Base-by-base conservation (phyloP, 2,888 invertebrate genomes). In the Cheilosia grossa region DNA sequence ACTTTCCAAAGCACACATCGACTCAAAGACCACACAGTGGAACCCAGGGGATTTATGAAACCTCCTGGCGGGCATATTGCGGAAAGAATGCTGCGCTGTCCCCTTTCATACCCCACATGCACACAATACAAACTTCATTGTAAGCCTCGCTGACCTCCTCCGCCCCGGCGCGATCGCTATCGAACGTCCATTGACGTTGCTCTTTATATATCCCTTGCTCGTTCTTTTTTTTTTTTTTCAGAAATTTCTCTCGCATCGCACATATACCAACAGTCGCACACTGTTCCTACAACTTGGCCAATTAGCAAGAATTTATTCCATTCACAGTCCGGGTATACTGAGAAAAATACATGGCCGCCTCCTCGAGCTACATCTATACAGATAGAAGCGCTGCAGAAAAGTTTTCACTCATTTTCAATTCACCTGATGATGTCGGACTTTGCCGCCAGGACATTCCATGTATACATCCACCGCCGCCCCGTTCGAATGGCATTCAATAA, bases 241-340 rank as follows among this genome's bases (percentile, higher is more conserved):
- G 73, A 37, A 81, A 66, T 75, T 75, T 66, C 75, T 13, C n/a
- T 19, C 30, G 30, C 4, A 47, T 66, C 10, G 37, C 37, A 37
- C 44, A 75, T 58, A 64, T 56, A 70, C 67, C 80, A 75, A 75
- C 42, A 47, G 51, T 67, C 75, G 30, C 30, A 80, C 75, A 21
- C 21, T 17, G 21, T n/a, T 13, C 49, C 19, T 49, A 13, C 85
- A 85, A 81, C 81, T 85, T 66, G 75, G 81, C 85, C 85, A 85
- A 85, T 85, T 85, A 85, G 81, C 75, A 85, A 77, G 81, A 81
- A 85, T 85, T 81, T 81, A 85, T 85, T 85, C 75, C 72, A 53
- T 85, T 81, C 75, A 75, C 53, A 70, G 40, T 72, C 40, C 9
- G 30, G 27, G 27, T 61, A 58, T 19, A 42, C 17, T 17, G 82